Conservation (phyloP, 2,888 invertebrate species). For the Drosophila gaucha region DNA sequence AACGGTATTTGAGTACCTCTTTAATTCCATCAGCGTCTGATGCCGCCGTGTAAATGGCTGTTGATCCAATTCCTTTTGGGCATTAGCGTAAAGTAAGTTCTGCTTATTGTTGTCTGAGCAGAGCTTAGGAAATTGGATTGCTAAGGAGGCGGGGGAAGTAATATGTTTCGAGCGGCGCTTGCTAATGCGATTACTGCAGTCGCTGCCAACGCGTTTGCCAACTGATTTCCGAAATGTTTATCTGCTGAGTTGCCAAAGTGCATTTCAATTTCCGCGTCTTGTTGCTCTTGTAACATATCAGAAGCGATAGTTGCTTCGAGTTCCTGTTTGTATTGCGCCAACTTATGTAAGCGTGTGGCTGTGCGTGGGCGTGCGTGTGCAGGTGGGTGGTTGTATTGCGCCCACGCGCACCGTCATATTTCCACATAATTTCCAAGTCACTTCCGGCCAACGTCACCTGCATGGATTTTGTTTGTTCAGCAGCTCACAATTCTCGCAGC, state of each 20-base stretch:
- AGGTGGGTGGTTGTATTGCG: not conserved
- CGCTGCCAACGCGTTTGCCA: conserved; percentile 25
- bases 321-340: not conserved
- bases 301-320: too few species aligned
- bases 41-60: not conserved
- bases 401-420: not conserved
- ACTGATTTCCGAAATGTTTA: conserved; percentile 27
- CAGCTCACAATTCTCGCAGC: conserved; percentile 6
- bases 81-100: not conserved
- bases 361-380: not conserved
- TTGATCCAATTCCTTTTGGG: not conserved
- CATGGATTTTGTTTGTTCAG: conserved; percentile 23
- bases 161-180: conserved; percentile 2
- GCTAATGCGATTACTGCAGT: conserved; percentile 47
- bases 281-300: too few species aligned
- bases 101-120: conserved; percentile 2
- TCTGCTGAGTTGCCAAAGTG: conserved; percentile 32
- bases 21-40: not conserved
- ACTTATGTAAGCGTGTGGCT: not conserved
- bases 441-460: conserved; percentile 33
- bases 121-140: conserved; percentile 33
- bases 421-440: conserved; percentile 34
- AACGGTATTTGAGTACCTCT: not conserved
- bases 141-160: not conserved
- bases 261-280: conserved; percentile 48